phyloP scores from a whole-genome alignment of 2,113 vertebrate genomes.

The Cichladusa arquata region DNA sequence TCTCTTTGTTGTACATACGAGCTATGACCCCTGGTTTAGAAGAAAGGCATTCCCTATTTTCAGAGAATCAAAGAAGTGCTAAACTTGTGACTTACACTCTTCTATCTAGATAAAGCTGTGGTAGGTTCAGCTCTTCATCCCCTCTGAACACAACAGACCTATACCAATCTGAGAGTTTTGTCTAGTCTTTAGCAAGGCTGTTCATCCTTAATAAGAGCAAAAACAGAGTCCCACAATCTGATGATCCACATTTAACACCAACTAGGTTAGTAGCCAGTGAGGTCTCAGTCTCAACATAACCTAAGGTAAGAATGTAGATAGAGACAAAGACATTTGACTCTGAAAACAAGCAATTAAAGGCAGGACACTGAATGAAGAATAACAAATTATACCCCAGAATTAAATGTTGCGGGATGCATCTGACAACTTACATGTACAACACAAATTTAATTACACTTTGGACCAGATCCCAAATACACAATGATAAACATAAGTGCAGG shows the following conservation, averaged over 20 bases:
- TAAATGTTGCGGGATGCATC: not conserved
- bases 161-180: not conserved
- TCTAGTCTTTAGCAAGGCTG: not conserved
- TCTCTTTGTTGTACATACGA: not conserved
- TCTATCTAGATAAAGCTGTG: not conserved
- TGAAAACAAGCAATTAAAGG: not conserved
- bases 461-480: not conserved
- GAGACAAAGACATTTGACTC: not conserved
- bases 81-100: not conserved
- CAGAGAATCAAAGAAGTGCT: not conserved
- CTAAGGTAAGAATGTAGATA: not conserved
- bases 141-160: not conserved
- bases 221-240: not conserved
- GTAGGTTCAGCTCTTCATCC: not conserved
- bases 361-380: not conserved
- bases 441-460: not conserved
- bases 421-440: not conserved
- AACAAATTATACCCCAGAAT: not conserved
- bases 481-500: fast-evolving
- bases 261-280: not conserved
- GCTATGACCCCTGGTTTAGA: not conserved
- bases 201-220: not conserved
- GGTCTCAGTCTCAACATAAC: not conserved
- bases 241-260: not conserved
- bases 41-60: not conserved